phyloP scores from a whole-genome alignment of 2,113 vertebrate species.

The Phaethon lepturus region DNA sequence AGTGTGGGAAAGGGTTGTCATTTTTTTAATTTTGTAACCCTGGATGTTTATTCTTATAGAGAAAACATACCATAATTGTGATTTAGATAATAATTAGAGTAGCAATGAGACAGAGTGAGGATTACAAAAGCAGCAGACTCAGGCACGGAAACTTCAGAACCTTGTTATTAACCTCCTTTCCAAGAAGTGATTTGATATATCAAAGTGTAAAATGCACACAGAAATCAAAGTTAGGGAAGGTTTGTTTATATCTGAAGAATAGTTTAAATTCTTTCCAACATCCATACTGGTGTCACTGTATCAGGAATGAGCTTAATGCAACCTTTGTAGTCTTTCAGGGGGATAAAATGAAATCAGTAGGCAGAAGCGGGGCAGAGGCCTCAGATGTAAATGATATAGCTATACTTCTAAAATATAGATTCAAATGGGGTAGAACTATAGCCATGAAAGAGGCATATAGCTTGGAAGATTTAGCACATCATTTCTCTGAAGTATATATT shows the following conservation, averaged over 20 bases:
- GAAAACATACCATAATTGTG: background rate
- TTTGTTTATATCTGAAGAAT: background rate
- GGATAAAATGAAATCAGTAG: background rate
- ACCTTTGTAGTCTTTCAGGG: background rate
- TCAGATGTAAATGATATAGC: background rate
- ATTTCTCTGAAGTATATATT: background rate
- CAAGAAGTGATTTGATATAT: background rate
- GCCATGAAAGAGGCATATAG: background rate
- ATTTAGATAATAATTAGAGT: background rate
- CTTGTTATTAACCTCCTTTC: background rate
- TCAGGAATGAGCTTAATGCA: background rate
- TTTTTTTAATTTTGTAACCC: background rate
- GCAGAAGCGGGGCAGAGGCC: background rate
- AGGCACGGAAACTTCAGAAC: background rate
- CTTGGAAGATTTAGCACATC: background rate
- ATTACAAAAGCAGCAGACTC: background rate
- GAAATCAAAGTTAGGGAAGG: background rate
- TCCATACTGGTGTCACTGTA: background rate
- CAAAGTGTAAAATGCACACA: background rate
- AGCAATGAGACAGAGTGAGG: background rate
- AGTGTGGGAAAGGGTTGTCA: background rate
- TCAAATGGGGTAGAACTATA: background rate
- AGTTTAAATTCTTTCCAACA: background rate
- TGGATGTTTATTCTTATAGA: background rate
- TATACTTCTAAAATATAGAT: background rate